These are phyloP conservation scores for Sebastolobus alascanus DNA, from an alignment of 2,797 vertebrate genomes.

Conservation along the genomic window DNA sequence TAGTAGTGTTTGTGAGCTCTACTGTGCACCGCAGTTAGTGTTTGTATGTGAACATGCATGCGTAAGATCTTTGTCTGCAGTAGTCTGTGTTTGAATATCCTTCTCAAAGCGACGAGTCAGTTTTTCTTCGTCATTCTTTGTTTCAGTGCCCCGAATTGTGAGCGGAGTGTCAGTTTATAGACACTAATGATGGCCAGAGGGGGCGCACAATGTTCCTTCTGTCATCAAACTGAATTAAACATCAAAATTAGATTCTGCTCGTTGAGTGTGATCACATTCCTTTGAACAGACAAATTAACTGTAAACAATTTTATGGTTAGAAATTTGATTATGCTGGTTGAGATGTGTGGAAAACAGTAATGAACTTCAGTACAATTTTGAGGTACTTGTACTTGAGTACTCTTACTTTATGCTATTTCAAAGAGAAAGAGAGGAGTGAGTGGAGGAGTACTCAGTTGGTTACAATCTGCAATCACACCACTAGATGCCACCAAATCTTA, in stretches of 20 bases:
- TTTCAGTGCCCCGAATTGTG: constrained; percentile 30
- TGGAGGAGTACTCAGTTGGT: too few relatives aligned
- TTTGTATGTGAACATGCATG: constrained; percentile 13
- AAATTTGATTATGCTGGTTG: constrained; percentile 19
- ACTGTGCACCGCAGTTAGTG: neutral
- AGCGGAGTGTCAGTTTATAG: constrained; percentile 41
- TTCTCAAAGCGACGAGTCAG: constrained; percentile 18
- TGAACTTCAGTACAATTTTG: neutral
- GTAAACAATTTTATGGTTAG: constrained; percentile 16
- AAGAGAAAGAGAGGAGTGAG: too few relatives aligned
- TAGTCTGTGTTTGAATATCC: constrained; percentile 1
- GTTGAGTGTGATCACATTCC: constrained; percentile 14
- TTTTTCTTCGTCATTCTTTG: constrained; percentile 37
- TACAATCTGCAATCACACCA: neutral
- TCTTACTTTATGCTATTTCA: neutral
- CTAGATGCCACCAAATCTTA: neutral
- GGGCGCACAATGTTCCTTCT: constrained; percentile 40
- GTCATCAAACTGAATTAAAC: constrained; percentile 68
- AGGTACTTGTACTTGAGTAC: neutral
- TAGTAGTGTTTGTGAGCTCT: constrained; percentile 13
- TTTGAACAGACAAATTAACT: constrained; percentile 56
- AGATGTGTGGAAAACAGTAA: neutral
- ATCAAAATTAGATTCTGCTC: constrained; percentile 41
- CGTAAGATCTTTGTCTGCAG: constrained; percentile 1
- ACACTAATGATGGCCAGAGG: constrained; percentile 61